Evolutionary conservation across 2,888 invertebrate species (phyloP), one percentile per base, ranked within the genome.

Genomic region (Orthosia cruda): DNA sequence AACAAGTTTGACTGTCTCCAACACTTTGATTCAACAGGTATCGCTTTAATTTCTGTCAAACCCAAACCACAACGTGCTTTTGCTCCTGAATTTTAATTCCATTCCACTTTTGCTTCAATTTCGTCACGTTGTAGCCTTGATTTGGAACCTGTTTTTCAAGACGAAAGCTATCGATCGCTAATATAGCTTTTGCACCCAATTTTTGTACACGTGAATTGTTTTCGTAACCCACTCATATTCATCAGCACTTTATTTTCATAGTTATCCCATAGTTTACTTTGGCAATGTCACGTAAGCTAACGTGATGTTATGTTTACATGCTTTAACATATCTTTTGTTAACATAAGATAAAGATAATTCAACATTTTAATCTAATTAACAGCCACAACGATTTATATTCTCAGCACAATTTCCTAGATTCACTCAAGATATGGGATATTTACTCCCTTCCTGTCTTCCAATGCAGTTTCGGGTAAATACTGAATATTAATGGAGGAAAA

Each of bases 401-500:
- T 13, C n/a, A n/a, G 52, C 50, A 58, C 2, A 50, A 50, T 62
- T 62, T 49, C 20, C 49, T 52, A 20, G 52, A 40, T 54, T 50
- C 15, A 3, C 9, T 50, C 18, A 16, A 16, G 15, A 20, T 40
- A 77, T 4, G 26, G n/a, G 23, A 7, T 11, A 13, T 15, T 47
- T 55, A 58, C 40, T 59, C 40, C 13, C 13, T 45, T 63, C 4
- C 26, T 57, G 23, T 68, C 59, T 52, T 68, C 40, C 47, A 32
- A 23, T 78, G 45, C 20, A 40, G 23, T 57, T 64, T 67, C 32
- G 16, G 40, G 50, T 59, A 67, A 71, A 67, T 79, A 83, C 4
- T 71, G 84, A 52, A 83, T 80, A 71, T 55, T 58, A 71, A 83
- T 67, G 55, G 40, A 47, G 26, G 52, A 68, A 83, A 79, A 47